Percentiles rank a stretch among this genome's conserved stretches.
Evolutionary conservation across 2,888 invertebrate species (phyloP).

Genomic region (Drosophila mulleri): DNA sequence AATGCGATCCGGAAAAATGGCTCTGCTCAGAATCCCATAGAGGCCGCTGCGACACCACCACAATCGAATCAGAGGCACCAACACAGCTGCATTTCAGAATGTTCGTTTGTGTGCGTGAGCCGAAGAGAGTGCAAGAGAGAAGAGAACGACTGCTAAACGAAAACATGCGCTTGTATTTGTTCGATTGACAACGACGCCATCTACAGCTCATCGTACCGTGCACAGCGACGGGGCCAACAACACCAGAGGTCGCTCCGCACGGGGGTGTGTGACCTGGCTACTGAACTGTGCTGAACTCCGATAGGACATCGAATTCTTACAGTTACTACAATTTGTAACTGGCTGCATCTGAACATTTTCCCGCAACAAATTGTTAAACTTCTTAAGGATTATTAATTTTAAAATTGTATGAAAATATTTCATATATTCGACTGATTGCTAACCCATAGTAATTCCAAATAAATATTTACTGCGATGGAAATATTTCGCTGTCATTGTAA

Average conservation of each 20-base stretch:
- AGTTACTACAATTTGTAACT: too few species aligned
- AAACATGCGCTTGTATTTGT: constrained; percentile 6
- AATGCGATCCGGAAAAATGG: constrained; percentile 57
- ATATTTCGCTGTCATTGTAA: too few species aligned
- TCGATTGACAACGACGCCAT: constrained; percentile 47
- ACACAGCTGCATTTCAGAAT: constrained; percentile 40
- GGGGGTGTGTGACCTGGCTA: constrained; percentile 43
- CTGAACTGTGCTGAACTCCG: constrained; percentile 23
- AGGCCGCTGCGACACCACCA: constrained; percentile 35
- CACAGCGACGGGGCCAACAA: constrained; percentile 23
- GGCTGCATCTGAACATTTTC: not conserved
- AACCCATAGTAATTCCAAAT: too few species aligned
- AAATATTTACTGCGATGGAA: too few species aligned
- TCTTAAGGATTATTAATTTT: too few species aligned
- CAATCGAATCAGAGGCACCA: constrained; percentile 67
- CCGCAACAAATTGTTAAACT: not conserved
- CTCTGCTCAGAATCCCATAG: constrained; percentile 61
- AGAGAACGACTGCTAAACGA: constrained; percentile 12
- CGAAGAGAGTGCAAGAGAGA: constrained; percentile 45
- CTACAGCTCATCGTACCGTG: constrained; percentile 39
- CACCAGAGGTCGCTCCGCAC: constrained; percentile 66
- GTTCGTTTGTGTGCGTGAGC: constrained; percentile 54
- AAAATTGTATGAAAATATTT: too few species aligned
- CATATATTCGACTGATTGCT: too few species aligned
- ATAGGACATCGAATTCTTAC: constrained; percentile 30